Evolutionary conservation across 2,797 vertebrate species (phyloP).

Genomic region (Lutjanus argentimaculatus): DNA sequence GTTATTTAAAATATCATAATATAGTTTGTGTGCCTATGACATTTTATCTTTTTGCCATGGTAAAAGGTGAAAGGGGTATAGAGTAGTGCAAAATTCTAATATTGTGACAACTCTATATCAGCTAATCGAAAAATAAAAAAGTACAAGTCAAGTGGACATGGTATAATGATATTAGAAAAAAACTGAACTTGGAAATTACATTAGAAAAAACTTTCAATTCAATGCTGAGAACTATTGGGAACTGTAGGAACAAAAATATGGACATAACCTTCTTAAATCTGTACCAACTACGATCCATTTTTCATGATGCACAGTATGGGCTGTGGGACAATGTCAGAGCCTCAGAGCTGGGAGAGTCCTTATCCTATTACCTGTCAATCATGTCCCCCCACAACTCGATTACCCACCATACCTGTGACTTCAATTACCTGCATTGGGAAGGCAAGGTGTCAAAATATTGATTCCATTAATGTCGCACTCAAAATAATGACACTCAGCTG

Average conservation of each 20-base stretch:
- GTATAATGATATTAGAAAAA: not conserved
- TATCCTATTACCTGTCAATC: constrained; percentile 79
- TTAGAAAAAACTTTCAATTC: not conserved
- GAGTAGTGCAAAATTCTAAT: too few relatives aligned
- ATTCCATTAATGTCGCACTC: constrained; percentile 80
- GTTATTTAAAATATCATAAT: too few relatives aligned
- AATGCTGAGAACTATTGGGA: not conserved
- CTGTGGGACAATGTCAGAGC: constrained; percentile 51
- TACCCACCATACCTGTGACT: constrained; percentile 67
- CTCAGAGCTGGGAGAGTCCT: constrained; percentile 42
- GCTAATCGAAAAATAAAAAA: not conserved
- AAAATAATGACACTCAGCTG: constrained; percentile 75
- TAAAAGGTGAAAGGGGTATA: too few relatives aligned
- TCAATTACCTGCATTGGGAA: constrained; percentile 70
- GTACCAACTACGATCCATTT: constrained; percentile 38
- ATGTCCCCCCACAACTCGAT: constrained; percentile 59
- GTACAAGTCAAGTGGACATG: not conserved
- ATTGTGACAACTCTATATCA: too few relatives aligned
- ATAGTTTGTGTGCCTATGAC: too few relatives aligned
- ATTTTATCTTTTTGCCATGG: too few relatives aligned
- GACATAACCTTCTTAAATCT: not conserved
- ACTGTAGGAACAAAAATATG: not conserved
- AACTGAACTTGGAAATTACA: not conserved
- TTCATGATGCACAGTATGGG: constrained; percentile 37
- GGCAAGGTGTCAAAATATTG: constrained; percentile 81